Percentiles rank a stretch among this genome's conserved stretches.
These are phyloP conservation scores for Sepioteuthis lessoniana DNA, from an alignment of 2,888 invertebrate species.

Conservation along the genomic window DNA sequence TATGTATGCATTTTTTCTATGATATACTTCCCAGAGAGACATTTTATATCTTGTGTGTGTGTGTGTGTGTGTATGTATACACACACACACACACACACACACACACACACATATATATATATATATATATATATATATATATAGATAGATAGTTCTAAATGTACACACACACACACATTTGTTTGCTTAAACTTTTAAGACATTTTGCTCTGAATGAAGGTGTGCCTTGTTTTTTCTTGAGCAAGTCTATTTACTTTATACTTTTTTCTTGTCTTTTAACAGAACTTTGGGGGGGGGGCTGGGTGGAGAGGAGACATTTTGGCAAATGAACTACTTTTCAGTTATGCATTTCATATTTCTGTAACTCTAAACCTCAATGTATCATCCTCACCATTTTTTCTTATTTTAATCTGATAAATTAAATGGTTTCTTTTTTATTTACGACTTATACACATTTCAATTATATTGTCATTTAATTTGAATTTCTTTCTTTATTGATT, in stretches of 20 bases:
- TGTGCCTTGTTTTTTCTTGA: neutral
- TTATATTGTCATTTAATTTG: neutral
- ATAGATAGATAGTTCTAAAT: neutral
- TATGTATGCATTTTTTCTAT: neutral
- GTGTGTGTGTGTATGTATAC: neutral
- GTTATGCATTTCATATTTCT: neutral
- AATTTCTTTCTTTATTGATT: neutral
- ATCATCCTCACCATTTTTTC: neutral
- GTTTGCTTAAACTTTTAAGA: neutral
- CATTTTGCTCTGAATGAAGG: neutral
- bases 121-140: neutral
- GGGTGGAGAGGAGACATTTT: neutral
- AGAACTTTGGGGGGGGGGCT: too few relatives aligned
- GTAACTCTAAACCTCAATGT: neutral
- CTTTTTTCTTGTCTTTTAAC: neutral
- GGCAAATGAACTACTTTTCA: neutral
- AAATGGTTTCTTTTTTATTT: neutral
- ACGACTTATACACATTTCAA: neutral
- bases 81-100: too few relatives aligned
- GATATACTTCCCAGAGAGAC: neutral
- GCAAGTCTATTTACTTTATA: neutral
- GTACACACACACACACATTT: neutral
- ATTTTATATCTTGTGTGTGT: neutral
- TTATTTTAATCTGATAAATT: neutral
- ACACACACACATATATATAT: neutral